These are phyloP conservation scores for Julus scanicus DNA, from an alignment of 2,888 invertebrate genomes.

Conservation along the genomic window DNA sequence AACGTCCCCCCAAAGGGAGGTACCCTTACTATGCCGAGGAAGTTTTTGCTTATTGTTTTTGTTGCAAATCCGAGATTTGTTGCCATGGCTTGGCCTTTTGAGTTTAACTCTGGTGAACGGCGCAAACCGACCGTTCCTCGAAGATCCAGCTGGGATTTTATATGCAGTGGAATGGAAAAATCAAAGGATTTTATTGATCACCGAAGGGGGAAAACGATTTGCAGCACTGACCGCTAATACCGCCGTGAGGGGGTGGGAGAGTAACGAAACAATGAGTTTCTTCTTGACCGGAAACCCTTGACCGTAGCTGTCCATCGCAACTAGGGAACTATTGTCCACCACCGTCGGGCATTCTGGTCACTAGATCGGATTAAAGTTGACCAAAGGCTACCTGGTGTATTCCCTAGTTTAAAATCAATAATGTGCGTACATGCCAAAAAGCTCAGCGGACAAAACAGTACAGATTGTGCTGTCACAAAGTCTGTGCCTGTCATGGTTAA, in stretches of 20 bases:
- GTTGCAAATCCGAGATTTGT: neutral
- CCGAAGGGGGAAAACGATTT: neutral
- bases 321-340: neutral
- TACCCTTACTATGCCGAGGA: too few relatives aligned
- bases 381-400: neutral
- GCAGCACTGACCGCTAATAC: neutral
- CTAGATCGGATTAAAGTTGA: neutral
- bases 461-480: too few relatives aligned
- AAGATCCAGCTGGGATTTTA: too few relatives aligned
- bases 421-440: too few relatives aligned
- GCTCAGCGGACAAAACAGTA: too few relatives aligned
- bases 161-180: neutral
- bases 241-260: neutral
- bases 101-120: too few relatives aligned
- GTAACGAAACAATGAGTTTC: neutral
- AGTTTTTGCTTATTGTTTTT: conserved; percentile 18
- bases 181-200: neutral
- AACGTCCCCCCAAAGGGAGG: too few relatives aligned
- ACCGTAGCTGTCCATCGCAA: neutral
- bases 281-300: neutral
- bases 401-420: too few relatives aligned
- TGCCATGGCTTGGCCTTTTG: neutral
- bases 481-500: too few relatives aligned
- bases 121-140: too few relatives aligned
- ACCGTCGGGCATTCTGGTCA: neutral